phyloP scores from a whole-genome alignment of 2,113 vertebrate genomes.

The Nyctibius bracteatus region DNA sequence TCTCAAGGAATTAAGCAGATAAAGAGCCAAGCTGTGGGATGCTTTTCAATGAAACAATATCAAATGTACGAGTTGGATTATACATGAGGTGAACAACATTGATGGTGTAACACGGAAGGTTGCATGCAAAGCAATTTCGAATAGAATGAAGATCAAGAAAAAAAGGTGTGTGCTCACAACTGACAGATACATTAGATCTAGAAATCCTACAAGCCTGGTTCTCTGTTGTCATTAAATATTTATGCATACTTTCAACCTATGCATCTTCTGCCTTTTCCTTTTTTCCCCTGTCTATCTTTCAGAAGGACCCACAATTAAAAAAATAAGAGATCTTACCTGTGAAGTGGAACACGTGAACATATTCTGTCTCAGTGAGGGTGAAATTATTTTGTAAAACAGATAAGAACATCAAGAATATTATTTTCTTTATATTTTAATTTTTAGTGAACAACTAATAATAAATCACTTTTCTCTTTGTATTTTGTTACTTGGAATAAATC shows the following conservation, averaged over 20 bases:
- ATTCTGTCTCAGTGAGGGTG: background rate
- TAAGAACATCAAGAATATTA: background rate
- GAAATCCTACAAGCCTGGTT: background rate
- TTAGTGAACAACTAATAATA: background rate
- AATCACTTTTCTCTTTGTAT: background rate
- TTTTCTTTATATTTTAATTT: background rate
- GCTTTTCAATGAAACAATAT: background rate
- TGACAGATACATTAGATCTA: background rate
- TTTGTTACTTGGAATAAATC: background rate
- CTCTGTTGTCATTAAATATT: background rate
- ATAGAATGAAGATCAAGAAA: background rate
- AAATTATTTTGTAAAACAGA: background rate
- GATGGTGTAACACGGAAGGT: background rate
- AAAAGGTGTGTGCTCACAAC: background rate
- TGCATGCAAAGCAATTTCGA: background rate
- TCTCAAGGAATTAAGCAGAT: background rate
- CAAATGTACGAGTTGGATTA: background rate
- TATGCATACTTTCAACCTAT: background rate
- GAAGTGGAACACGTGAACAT: background rate
- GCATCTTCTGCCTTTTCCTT: background rate
- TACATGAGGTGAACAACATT: background rate
- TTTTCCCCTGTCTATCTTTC: background rate
- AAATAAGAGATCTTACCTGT: background rate
- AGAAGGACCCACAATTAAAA: background rate
- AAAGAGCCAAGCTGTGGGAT: background rate